Base-by-base conservation (phyloP, 1,140 invertebrate species). In the Philopotamus ludificatus region DNA sequence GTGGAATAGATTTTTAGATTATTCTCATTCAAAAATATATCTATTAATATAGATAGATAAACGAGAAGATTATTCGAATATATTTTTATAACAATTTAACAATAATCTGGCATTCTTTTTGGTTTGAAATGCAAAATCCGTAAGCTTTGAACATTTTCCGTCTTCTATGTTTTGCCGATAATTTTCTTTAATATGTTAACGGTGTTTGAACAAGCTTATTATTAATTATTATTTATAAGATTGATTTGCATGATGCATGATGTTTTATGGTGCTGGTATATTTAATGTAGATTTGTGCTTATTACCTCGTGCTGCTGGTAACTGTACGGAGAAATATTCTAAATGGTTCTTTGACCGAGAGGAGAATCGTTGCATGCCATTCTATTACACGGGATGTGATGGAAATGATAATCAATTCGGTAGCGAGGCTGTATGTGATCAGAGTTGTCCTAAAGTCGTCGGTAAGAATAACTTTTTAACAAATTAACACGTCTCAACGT, bases 341-440 rank as follows among this genome's bases (percentile, higher is more conserved):
- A 82, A 85, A 70, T 97, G 94, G 94, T 90, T 89, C 78, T 98
- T 92, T 82, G 91, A 95, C 76, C 81, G 83, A 45, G 81, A 83
- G 25, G 88, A 94, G 76, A 91, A 94, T 75, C 85, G 89, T 60
- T 99, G 96, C 85, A 84, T 90, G 82, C 92, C 93, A 45, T 99
- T 99, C 84, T 95, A 95, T 85, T 98, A 93, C 82, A 88, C 87
- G 63, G 95, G 95, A 67, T 96, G 93, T 81, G 87, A 87, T 70
- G 94, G 93, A 66, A 98, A 96, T 82, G 84, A 82, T 73, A 97
- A 97, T 83, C 89, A 89, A 74, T 98, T 94, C 84, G 82, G 84
- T 42, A 85, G 84, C 74, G 84, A 87, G 76, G 84, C 87, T 66
- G 84, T 86, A 75, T 98, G 95, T 77, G 87, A 90, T 72, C 76